Base-by-base conservation (phyloP, 1,140 invertebrate genomes). In the Nephotettix cincticeps region DNA sequence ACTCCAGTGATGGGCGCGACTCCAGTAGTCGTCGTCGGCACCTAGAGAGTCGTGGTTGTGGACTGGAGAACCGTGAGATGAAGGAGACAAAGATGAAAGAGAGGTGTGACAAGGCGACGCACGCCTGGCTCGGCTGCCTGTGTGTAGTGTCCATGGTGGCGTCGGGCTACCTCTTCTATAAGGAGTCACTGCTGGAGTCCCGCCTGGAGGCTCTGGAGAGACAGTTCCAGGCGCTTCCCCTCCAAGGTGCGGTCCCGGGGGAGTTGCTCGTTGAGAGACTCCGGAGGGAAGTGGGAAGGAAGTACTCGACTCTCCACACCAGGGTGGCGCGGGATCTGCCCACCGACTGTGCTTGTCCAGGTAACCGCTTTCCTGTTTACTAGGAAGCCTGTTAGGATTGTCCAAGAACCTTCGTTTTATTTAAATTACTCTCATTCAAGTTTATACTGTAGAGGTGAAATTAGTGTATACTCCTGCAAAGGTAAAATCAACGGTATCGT, bases 181-280 rank as follows among this genome's bases (percentile, higher is more conserved):
- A 61, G 56, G 21, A 61, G 56, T 21, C 56, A 2, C 27, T 27
- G n/a, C 56, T 61, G 56, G 56, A 61, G 56, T 61, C 56, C 21
- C 21, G 56, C 23, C 56, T 61, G 56, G 56, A 61, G 14, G 56
- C 21, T 21, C 56, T 61, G 56, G 56, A 61, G 56, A 25, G 27
- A 29, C 56, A 61, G 56, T 17, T 9, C 17, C 36, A 40, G 36
- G 17, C 6, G 17, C 9, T 54, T 6, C 9, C 47, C 11, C 4
- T 21, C 6, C 47, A 11, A 21, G 25, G 3, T 9, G 4, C 2
- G 23, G 27, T 61, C 25, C 56, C 56, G 2, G 56, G 56, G 27
- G 23, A 61, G 25, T 9, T 61, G 21, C 21, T 61, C 6, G 56
- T 61, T 1, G 56, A 61, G 56, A 51, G 47, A n/a, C 47, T 51